phyloP scores from a whole-genome alignment of 2,797 vertebrate genomes.

The Sorex maritimensis region DNA sequence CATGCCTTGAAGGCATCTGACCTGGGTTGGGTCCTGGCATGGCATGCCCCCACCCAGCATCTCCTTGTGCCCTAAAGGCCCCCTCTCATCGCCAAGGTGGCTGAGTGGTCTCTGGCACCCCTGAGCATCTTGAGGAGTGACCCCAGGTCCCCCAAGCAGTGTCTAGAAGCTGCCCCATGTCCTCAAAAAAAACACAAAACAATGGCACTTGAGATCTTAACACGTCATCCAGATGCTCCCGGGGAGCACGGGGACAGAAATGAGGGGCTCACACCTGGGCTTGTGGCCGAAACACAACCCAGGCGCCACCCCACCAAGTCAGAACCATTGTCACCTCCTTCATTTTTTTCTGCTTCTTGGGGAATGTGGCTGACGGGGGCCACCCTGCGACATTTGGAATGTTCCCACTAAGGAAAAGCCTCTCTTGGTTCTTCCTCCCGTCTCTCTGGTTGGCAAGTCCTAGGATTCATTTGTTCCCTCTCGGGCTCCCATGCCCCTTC shows the following conservation, averaged over 20 bases:
- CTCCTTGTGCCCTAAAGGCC: too few species aligned
- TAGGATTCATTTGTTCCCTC: background rate
- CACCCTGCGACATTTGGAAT: background rate
- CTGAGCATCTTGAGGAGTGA: too few species aligned
- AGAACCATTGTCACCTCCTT: background rate
- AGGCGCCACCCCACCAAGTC: fast-evolving
- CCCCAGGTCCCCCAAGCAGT: too few species aligned
- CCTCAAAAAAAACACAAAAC: too few species aligned
- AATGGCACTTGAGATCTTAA: too few species aligned
- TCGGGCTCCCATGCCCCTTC: too few species aligned
- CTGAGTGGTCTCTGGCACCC: too few species aligned
- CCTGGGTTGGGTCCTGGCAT: background rate
- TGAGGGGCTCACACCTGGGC: too few species aligned
- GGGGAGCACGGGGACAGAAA: too few species aligned
- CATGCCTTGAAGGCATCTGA: background rate
- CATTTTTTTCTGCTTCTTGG: background rate
- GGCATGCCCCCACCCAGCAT: background rate
- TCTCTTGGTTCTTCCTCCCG: background rate
- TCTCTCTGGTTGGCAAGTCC: background rate
- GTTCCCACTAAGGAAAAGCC: background rate
- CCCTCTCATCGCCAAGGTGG: too few species aligned
- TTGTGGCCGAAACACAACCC: fast-evolving
- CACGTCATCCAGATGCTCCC: background rate
- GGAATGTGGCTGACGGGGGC: background rate
- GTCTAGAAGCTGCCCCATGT: too few species aligned